Base-by-base conservation (phyloP, 2,888 invertebrate species). In the Cinara cedri region DNA sequence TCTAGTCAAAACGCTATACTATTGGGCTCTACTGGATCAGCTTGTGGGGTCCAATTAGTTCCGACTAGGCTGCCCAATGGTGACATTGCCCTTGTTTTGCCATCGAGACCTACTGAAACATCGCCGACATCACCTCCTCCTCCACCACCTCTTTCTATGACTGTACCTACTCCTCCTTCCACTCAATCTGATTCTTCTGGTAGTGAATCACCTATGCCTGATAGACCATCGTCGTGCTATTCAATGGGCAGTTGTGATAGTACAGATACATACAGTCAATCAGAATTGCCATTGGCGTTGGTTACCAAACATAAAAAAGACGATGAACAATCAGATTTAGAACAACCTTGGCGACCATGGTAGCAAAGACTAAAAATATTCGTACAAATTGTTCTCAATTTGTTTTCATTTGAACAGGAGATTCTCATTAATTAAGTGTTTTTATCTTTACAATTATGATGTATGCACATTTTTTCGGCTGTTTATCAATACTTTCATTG, bases 41-140 rank as follows among this genome's bases (percentile, higher is more conserved):
- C 90, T 1, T 89, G 90, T 9, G 91, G 91, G 0, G 89, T 94
- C 3, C 93, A 93, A 82, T 87, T 95, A 72, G 92, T 94, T 16
- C 94, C 94, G 26, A 94, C 94, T 14, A 88, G 94, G 82, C 85
- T 95, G 21, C 90, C 93, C 34, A 94, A 94, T 84, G 94, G 94
- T 0, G 93, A 93, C 85, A 91, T 94, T 82, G 94, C 94, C 0
- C 87, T 94, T 21, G 91, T 95, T 0, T 85, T 94, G 80, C 94
- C 94, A 0, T 82, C 84, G 1, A 81, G 83, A 2, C 21, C 81
- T 14, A 72, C 82, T 11, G 57, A 74, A 55, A 44, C 55, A 34
- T 46, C 72, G 0, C 90, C 92, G 4, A 19, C 66, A 24, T 46
- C 85, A 0, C 86, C 88, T 0, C 85, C 87, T 9, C 65, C 72